These are phyloP conservation scores for Dendrolimus pini DNA, from an alignment of 2,888 invertebrate species.

Conservation along the genomic window DNA sequence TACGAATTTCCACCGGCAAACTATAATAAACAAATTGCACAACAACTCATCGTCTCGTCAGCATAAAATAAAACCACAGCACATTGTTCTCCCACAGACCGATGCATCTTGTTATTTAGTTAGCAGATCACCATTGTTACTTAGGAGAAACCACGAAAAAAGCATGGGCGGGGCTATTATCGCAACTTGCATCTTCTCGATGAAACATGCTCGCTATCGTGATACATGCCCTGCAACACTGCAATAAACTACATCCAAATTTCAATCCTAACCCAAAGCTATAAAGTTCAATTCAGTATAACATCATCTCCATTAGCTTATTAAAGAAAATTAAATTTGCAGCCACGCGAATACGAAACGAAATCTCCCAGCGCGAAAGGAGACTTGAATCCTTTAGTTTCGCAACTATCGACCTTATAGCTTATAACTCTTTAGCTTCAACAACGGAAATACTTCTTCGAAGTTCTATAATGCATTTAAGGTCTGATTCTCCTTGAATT, in stretches of 20 bases:
- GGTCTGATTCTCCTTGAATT: conserved; percentile 29
- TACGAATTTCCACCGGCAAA: too few relatives aligned
- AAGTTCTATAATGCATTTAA: conserved; percentile 17
- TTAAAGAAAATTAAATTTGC: conserved; percentile 75
- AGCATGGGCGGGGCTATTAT: conserved; percentile 70
- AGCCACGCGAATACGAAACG: conserved; percentile 65
- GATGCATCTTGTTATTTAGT: conserved; percentile 71
- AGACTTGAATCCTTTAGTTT: neutral
- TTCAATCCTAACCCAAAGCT: neutral
- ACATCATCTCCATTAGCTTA: conserved; percentile 40
- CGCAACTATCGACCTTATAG: conserved; percentile 12
- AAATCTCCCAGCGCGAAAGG: conserved; percentile 20
- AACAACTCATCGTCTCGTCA: conserved; percentile 24
- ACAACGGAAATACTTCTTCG: conserved; percentile 1
- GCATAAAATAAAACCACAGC: conserved; percentile 33
- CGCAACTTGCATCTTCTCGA: conserved; percentile 57
- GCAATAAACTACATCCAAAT: conserved; percentile 3
- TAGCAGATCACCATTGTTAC: conserved; percentile 75
- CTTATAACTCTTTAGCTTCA: conserved; percentile 7
- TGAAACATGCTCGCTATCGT: conserved; percentile 65
- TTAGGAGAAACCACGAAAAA: conserved; percentile 71
- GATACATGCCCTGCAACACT: conserved; percentile 64
- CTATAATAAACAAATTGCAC: conserved; percentile 17
- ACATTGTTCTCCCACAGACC: conserved; percentile 51
- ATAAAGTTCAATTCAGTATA: conserved; percentile 29